Percentiles rank a stretch among this genome's conserved stretches.
Evolutionary conservation across 2,888 invertebrate species (phyloP).

Genomic region (Ectobius pallidus): DNA sequence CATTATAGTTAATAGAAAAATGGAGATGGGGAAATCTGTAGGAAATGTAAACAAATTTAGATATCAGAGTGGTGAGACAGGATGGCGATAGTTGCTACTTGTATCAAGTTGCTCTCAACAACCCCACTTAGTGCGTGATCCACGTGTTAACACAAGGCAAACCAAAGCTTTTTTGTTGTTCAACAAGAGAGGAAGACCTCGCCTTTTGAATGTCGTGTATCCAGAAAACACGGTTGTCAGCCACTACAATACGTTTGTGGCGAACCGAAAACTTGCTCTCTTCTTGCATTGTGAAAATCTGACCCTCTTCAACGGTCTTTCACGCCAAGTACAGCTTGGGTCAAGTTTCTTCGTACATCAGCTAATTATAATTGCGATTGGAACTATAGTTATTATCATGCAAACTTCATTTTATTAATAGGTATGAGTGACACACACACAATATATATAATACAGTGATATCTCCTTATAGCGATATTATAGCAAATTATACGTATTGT

Average conservation of each 20-base stretch:
- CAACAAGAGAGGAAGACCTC: not conserved
- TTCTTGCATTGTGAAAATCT: not conserved
- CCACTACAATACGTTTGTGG: not conserved
- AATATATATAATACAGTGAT: not conserved
- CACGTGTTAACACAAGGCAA: constrained; percentile 1
- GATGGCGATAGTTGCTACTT: no score
- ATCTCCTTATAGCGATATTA: not conserved
- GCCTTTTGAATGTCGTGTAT: constrained; percentile 2
- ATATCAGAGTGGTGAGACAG: not conserved
- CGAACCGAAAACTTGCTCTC: not conserved
- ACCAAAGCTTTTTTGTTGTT: not conserved
- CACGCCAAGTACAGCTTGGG: not conserved
- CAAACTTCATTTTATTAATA: not conserved
- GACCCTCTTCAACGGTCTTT: not conserved
- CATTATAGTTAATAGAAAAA: not conserved
- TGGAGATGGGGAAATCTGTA: not conserved
- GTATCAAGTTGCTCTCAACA: no score
- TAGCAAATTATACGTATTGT: not conserved
- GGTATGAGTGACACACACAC: not conserved
- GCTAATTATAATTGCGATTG: not conserved
- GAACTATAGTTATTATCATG: not conserved
- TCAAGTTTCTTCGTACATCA: not conserved
- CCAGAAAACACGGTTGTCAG: constrained; percentile 4
- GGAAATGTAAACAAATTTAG: not conserved
- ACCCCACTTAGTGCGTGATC: not conserved